These are phyloP conservation scores for Oxystoma pomonae DNA, from an alignment of 2,888 invertebrate genomes.

Conservation along the genomic window DNA sequence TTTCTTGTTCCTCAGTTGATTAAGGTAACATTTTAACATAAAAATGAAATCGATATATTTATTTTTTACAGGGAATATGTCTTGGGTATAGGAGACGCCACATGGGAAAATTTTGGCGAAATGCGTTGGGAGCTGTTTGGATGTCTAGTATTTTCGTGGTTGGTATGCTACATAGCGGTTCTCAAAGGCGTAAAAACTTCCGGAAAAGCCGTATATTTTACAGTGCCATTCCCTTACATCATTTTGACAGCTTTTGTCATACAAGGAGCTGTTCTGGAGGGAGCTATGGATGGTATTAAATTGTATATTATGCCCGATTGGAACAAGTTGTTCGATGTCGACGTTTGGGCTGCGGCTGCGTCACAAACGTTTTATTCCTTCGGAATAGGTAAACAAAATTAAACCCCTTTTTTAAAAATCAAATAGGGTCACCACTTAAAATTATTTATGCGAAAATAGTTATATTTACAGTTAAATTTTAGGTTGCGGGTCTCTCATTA, in stretches of 20 bases:
- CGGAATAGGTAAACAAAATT: constrained; percentile 54
- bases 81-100: constrained; percentile 65
- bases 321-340: constrained; percentile 58
- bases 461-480: too few species aligned
- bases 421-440: too few species aligned
- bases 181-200: constrained; percentile 86
- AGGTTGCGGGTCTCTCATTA: constrained; percentile 65
- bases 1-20: too few species aligned
- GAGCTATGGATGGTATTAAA: constrained; percentile 65
- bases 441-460: too few species aligned
- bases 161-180: constrained; percentile 81
- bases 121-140: constrained; percentile 80
- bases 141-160: constrained; percentile 74
- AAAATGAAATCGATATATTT: too few species aligned
- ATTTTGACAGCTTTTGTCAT: constrained; percentile 62
- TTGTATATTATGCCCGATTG: constrained; percentile 74
- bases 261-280: constrained; percentile 55
- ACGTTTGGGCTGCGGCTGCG: constrained; percentile 79
- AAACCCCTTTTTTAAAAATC: too few species aligned
- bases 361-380: constrained; percentile 83
- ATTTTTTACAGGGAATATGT: constrained; percentile 68
- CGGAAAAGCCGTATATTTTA: constrained; percentile 77
- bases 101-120: constrained; percentile 72
- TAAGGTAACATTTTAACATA: too few species aligned
- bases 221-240: constrained; percentile 68